Percentiles rank a stretch among this genome's conserved stretches.
phyloP scores from a whole-genome alignment of 92 coral and sea anemone species.

The Palythoa grandiflora region DNA sequence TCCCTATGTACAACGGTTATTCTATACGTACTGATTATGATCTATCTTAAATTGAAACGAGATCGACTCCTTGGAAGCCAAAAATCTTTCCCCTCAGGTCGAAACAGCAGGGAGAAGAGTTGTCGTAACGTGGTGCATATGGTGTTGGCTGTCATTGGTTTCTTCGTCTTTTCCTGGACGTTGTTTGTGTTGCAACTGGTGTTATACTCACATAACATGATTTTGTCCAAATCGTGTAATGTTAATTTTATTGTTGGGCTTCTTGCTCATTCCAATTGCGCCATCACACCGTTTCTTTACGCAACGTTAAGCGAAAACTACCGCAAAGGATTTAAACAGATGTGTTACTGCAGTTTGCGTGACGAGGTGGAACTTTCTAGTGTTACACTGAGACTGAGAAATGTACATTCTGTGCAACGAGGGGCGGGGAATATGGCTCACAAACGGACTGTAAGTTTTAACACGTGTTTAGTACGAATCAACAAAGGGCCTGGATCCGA shows the following conservation, averaged over 20 bases:
- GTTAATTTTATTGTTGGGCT: constrained; percentile 30
- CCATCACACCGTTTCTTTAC: constrained; percentile 32
- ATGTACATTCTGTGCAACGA: background rate
- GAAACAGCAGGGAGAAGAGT: constrained; percentile 6
- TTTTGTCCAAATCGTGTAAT: constrained; percentile 35
- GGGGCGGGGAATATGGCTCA: background rate
- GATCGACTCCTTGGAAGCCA: constrained; percentile 13
- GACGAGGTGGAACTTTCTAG: background rate
- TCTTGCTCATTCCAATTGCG: constrained; percentile 39
- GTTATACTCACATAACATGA: constrained; percentile 26
- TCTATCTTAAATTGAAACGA: constrained; percentile 33
- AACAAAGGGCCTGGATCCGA: background rate
- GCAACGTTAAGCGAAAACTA: constrained; percentile 31
- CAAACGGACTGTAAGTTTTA: background rate
- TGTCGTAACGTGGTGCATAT: constrained; percentile 35
- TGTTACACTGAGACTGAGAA: background rate
- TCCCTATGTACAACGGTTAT: constrained; percentile 22
- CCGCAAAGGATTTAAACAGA: constrained; percentile 26
- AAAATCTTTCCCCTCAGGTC: constrained; percentile 13
- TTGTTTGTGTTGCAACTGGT: constrained; percentile 32
- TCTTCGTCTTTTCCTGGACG: constrained; percentile 38
- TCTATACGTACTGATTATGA: constrained; percentile 22
- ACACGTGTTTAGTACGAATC: background rate
- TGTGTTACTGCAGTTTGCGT: background rate
- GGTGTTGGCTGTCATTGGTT: constrained; percentile 46